Base-by-base conservation (phyloP, 2,797 vertebrate genomes). In the Tolypeutes matacus region DNA sequence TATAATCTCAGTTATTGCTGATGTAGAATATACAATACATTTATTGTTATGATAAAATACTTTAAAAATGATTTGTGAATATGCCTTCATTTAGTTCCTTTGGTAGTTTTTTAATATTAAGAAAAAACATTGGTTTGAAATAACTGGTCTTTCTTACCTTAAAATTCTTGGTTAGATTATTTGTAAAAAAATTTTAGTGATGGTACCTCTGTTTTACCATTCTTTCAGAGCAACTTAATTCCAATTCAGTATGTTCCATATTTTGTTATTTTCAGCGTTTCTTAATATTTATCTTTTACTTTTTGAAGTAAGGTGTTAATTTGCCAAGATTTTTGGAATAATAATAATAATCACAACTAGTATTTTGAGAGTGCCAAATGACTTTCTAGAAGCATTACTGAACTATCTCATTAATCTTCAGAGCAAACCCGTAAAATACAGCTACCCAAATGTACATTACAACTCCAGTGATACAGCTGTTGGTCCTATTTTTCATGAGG, bases 361-460 rank as follows among this genome's bases (percentile, higher is more conserved):
- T 88, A 4, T 77, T 78, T 58, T 77, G 58, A 73, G 25, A 34
- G 12, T 78, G n/a, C 14, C 53, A 51, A 29, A 21, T 85, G n/a
- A 65, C 3, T 51, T 53, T 73, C 56, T 94, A 84, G 89, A 58
- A 67, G 2, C 39, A 56, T 86, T 85, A 76, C 51, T 92, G 46
- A 36, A 91, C 62, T 94, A 76, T 10, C 25, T 96, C 82, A 77
- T 83, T 86, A 90, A 93, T 92, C 78, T 78, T 86, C 23, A 51
- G 18, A 64, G 29, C 25, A 91, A 94, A 77, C 67, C 56, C 15
- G 42, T 92, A 64, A 96, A 93, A 67, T 75, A 53, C 17, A 88
- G 51, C 84, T 67, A 86, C 21, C 76, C 60, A 83, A 3, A 64
- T 93, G 17, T 93, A 23, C 3, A 77, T 1, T 69, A 27, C 5